These are phyloP conservation scores for Eurystomus glaucurus DNA, from an alignment of 2,797 vertebrate genomes.

Conservation along the genomic window DNA sequence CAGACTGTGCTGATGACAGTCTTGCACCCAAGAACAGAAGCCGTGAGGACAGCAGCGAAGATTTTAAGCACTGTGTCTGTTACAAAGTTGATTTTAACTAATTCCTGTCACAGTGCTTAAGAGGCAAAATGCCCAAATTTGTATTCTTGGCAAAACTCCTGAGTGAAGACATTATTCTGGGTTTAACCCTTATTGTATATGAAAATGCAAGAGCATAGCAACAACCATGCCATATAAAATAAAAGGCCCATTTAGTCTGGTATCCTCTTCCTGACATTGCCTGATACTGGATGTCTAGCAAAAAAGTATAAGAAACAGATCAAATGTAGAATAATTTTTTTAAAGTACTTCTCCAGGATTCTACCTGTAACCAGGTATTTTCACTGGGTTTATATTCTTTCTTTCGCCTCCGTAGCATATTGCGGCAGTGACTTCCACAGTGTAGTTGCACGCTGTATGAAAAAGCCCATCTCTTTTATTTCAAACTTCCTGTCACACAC, in stretches of 20 bases:
- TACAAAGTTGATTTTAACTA: slow-evolving; percentile 59
- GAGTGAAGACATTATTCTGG: neutral
- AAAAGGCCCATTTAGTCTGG: neutral
- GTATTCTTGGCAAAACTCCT: slow-evolving; percentile 35
- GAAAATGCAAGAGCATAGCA: neutral
- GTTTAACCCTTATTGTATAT: slow-evolving; percentile 19
- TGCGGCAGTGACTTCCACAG: neutral
- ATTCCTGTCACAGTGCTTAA: slow-evolving; percentile 30
- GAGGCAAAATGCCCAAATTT: slow-evolving; percentile 1
- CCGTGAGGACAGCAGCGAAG: neutral
- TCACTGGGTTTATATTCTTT: neutral
- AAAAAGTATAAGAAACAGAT: neutral
- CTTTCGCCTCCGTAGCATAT: neutral
- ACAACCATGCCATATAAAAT: neutral
- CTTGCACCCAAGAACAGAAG: neutral
- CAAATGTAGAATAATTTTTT: neutral
- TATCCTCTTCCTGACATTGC: neutral
- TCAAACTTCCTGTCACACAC: neutral
- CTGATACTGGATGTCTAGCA: neutral
- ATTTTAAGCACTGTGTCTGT: neutral
- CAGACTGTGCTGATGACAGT: neutral
- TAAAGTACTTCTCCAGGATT: neutral
- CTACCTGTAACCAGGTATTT: neutral
- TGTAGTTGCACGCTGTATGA: rapidly evolving
- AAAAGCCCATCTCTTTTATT: rapidly evolving